A percentile compares a stretch with the other conserved stretches of the same genome.
phyloP scores from a whole-genome alignment of 2,113 vertebrate genomes.

The Pterocles orientalis region DNA sequence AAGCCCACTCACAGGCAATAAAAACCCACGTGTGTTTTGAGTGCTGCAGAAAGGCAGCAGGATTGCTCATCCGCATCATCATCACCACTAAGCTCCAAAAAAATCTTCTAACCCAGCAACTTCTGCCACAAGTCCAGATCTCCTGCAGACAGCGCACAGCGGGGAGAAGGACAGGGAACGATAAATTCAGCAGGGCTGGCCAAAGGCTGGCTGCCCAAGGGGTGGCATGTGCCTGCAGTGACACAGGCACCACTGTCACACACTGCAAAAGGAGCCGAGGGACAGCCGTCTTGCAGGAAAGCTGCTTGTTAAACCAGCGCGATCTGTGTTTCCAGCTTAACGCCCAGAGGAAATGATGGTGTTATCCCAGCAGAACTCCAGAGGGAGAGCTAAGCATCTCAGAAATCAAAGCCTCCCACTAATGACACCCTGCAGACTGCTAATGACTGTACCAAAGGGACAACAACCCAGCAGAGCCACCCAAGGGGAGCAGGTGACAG shows the following conservation, averaged over 20 bases:
- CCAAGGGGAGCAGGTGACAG: neutral
- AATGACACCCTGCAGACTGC: neutral
- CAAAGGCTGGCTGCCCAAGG: neutral
- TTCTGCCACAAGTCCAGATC: neutral
- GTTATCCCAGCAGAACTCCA: neutral
- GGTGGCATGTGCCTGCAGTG: accelerated
- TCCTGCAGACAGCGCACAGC: accelerated
- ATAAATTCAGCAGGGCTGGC: neutral
- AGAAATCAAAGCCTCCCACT: neutral
- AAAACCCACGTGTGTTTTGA: neutral
- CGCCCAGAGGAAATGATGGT: neutral
- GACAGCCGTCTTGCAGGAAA: neutral
- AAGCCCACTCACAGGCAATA: neutral
- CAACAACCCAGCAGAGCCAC: neutral
- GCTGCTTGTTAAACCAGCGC: neutral
- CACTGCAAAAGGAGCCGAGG: neutral
- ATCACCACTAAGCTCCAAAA: neutral
- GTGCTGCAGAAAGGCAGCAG: neutral
- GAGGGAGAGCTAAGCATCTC: neutral
- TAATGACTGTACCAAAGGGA: neutral
- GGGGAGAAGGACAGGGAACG: neutral
- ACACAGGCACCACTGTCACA: neutral
- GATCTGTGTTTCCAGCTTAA: neutral
- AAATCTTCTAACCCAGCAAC: neutral
- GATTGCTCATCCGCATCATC: neutral